Conservation (phyloP, 1,140 invertebrate genomes). For the Drosophila ohnishii region DNA sequence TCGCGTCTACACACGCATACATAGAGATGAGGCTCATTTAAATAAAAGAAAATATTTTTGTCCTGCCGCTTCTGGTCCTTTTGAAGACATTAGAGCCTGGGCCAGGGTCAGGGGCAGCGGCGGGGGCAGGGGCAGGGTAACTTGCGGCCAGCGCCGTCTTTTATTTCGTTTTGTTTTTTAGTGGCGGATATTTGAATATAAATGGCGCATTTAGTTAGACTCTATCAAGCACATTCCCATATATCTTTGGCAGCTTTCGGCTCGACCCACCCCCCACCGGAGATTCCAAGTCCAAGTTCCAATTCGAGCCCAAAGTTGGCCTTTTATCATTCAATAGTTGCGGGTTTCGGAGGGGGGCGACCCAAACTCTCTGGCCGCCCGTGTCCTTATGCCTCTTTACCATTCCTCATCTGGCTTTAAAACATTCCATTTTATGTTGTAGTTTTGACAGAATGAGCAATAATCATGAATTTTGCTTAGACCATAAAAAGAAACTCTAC, state of each 20-base stretch:
- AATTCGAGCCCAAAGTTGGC: constrained; percentile 30
- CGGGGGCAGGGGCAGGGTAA: not conserved
- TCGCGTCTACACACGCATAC: constrained; percentile 40
- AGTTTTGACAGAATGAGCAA: constrained; percentile 81
- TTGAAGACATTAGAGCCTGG: constrained; percentile 46
- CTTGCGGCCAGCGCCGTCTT: constrained; percentile 51
- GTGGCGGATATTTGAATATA: constrained; percentile 81
- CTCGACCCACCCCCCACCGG: constrained; percentile 5
- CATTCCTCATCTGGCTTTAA: constrained; percentile 73
- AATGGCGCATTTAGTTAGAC: constrained; percentile 79
- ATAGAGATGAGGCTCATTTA: constrained; percentile 70
- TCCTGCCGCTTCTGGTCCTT: constrained; percentile 55
- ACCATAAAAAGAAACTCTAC: constrained; percentile 62
- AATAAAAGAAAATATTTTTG: constrained; percentile 78
- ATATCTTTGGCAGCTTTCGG: constrained; percentile 74
- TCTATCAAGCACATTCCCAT: constrained; percentile 79
- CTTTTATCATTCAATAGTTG: constrained; percentile 66
- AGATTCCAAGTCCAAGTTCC: constrained; percentile 38
- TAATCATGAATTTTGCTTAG: constrained; percentile 81
- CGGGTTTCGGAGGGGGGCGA: constrained; percentile 14
- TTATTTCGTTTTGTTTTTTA: constrained; percentile 78
- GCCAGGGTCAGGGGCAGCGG: not conserved
- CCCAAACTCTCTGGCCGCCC: constrained; percentile 16
- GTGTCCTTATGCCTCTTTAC: constrained; percentile 36
- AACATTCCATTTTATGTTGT: constrained; percentile 80